Conservation (phyloP, 2,888 invertebrate genomes). For the Gerris lacustris region DNA sequence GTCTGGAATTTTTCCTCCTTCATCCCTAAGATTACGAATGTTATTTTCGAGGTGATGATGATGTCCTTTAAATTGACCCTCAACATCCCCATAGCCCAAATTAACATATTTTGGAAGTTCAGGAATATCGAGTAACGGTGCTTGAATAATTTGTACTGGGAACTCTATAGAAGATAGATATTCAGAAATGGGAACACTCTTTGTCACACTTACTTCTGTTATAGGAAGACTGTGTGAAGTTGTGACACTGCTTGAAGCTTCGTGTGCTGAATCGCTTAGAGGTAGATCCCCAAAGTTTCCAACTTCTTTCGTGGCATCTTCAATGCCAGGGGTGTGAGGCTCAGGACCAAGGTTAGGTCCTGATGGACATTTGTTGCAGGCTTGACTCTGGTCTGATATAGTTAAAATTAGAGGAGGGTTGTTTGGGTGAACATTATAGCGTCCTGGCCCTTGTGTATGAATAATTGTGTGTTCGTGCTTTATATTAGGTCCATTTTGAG, state of each 20-base stretch:
- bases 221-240: background rate
- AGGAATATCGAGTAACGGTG: conserved; percentile 53
- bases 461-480: background rate
- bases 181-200: conserved; percentile 55
- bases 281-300: conserved; percentile 25
- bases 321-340: conserved; percentile 13
- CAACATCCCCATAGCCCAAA: conserved; percentile 23
- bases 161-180: conserved; percentile 59
- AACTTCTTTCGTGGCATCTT: conserved; percentile 22
- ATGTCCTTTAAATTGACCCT: conserved; percentile 6
- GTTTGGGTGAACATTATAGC: conserved; percentile 20
- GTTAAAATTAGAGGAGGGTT: conserved; percentile 21
- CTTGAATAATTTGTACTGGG: conserved; percentile 56
- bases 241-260: conserved; percentile 21
- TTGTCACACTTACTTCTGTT: conserved; percentile 43
- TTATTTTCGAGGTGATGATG: background rate
- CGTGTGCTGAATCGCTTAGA: conserved; percentile 25
- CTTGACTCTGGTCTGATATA: conserved; percentile 12
- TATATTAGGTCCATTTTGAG: background rate
- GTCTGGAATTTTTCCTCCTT: conserved; percentile 15
- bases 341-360: conserved; percentile 21
- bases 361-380: conserved; percentile 23
- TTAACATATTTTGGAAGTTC: conserved; percentile 30
- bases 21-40: background rate
- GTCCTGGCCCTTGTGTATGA: conserved; percentile 23